Evolutionary conservation across 1,140 invertebrate genomes (phyloP).

Genomic region (Drosophila varians): DNA sequence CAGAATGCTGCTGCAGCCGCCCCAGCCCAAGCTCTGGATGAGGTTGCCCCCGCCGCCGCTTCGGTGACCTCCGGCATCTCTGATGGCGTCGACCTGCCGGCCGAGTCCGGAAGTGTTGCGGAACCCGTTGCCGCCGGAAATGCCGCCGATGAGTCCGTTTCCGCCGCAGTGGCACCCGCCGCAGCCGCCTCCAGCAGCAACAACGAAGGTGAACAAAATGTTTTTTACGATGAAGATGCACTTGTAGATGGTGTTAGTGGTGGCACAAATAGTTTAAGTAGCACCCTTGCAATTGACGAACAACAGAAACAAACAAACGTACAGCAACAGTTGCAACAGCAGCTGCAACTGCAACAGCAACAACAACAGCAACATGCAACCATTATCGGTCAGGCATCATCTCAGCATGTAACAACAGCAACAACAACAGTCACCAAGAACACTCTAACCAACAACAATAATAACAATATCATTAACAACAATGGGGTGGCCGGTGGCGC

Average conservation of each 20-base stretch:
- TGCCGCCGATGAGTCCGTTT: conserved; percentile 64
- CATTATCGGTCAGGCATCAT: conserved; percentile 59
- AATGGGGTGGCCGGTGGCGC: conserved; percentile 48
- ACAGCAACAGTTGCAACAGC: conserved; percentile 51
- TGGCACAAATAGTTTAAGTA: conserved; percentile 78
- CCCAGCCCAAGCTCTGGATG: conserved; percentile 84
- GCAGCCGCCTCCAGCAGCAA: conserved; percentile 69
- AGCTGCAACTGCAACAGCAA: conserved; percentile 43
- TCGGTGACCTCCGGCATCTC: conserved; percentile 80
- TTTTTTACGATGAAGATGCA: conserved; percentile 84
- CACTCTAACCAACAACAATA: conserved; percentile 59
- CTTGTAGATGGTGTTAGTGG: conserved; percentile 82
- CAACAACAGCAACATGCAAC: conserved; percentile 41
- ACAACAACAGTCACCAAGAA: conserved; percentile 57
- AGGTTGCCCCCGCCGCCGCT: conserved; percentile 83
- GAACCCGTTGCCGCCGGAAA: conserved; percentile 73
- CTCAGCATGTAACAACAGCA: conserved; percentile 43
- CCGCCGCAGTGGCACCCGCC: conserved; percentile 67
- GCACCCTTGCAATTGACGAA: conserved; percentile 77
- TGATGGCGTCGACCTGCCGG: conserved; percentile 75
- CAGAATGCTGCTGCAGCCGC: conserved; percentile 76
- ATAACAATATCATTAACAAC: conserved; percentile 43
- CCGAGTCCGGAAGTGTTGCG: conserved; percentile 73
- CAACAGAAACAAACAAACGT: conserved; percentile 70
- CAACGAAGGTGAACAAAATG: conserved; percentile 83